A percentile compares a stretch with the other conserved stretches of the same genome.
Conservation (phyloP, 2,113 vertebrate genomes). For the Fukomys damarensis region DNA sequence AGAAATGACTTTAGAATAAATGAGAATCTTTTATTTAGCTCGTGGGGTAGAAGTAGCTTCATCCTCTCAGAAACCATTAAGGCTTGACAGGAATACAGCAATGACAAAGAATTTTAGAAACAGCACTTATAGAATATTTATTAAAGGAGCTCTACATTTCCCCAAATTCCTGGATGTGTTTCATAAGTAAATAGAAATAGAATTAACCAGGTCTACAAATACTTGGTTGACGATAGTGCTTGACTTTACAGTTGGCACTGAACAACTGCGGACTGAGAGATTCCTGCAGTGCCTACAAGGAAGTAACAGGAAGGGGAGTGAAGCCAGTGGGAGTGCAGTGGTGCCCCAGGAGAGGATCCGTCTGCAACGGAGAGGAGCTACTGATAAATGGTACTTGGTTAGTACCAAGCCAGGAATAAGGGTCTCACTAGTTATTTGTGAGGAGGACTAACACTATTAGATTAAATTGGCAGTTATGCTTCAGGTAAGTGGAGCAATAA, state of each 20-base stretch:
- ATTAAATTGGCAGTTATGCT: conserved; percentile 34
- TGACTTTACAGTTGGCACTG: background rate
- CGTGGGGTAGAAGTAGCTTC: background rate
- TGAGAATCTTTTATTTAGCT: background rate
- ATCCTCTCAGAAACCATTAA: background rate
- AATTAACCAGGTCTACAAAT: conserved; percentile 22
- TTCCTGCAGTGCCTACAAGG: background rate
- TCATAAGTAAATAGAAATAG: conserved; percentile 11
- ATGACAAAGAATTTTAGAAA: conserved; percentile 34
- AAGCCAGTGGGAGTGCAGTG: background rate
- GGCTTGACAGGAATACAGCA: background rate
- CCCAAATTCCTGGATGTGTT: background rate
- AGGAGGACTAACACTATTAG: background rate
- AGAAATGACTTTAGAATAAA: conserved; percentile 7
- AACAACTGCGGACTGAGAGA: background rate
- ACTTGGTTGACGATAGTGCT: background rate
- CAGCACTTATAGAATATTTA: background rate
- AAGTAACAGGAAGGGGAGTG: background rate
- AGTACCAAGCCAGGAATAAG: background rate
- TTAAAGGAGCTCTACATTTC: background rate
- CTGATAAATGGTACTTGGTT: background rate
- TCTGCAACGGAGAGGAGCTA: background rate
- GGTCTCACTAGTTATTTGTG: background rate
- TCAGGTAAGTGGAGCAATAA: background rate
- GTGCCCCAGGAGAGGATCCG: background rate